Evolutionary conservation across 1,140 invertebrate species (phyloP), one percentile per base, ranked within the genome.

Genomic region (Zaprionus camerounensis): DNA sequence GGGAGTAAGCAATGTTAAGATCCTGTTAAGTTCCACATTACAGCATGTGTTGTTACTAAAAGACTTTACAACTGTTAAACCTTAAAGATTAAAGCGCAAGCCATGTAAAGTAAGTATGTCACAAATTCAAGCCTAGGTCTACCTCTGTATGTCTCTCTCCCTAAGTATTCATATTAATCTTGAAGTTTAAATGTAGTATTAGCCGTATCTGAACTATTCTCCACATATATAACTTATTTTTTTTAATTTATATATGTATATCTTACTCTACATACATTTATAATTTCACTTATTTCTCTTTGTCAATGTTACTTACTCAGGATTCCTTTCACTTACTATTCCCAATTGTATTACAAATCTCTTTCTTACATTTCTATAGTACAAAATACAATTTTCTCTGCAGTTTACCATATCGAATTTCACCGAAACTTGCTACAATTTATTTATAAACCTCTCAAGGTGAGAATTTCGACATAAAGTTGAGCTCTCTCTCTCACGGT

Each of bases 401-500:
- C 2, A 20, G 11, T 22, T 12, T 51, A 11, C 1, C 9, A 5
- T 13, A 24, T 24, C 12, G 20, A 22, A 24, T 24, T 24, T 24
- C 11, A 20, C 46, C 17, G 17, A 51, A 51, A 51, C 46, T 49
- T 49, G 17, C 46, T 3, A 49, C 20, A 51, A 51, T 51, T 51
- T 51, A 51, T 24, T 51, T 51, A 24, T 51, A 51, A 51, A 51
- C 46, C 22, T n/a, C 46, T 49, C 46, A 9, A 49, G 17, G 6
- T n/a, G 38, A 9, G 11, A 17, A 49, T 22, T 49, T 22, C 17
- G 46, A 49, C 46, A 41, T 41, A 15, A n/a, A 41, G 15, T n/a
- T 41, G 38, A n/a, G 15, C 15, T 17, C 17, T 46, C 41, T 5
- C 36, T 13, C 13, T 15, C 36, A 5, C 13, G 3, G 4, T 38